Evolutionary conservation across 1,140 invertebrate genomes (phyloP), one percentile per base, ranked within the genome.

Genomic region (Augochlora pura): DNA sequence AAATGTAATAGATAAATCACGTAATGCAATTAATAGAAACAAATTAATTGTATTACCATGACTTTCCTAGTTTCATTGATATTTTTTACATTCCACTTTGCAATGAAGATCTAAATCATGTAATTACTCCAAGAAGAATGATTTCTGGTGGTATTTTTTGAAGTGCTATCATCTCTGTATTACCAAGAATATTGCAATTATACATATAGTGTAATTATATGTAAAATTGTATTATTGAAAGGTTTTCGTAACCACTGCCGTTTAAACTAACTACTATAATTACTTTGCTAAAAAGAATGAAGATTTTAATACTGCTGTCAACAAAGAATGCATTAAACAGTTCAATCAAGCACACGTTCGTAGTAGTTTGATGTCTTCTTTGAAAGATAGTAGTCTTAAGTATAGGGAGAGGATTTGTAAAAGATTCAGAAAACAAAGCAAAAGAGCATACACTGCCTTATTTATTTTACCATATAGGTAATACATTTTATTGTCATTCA

Each of bases 391-490:
- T 78, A 84, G 81, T 71, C 74, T 82, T 83, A 80, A 86, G 62
- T 32, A 65, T 75, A 84, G 59, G 69, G 12, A 54, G 69, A 14
- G 16, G 68, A 86, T 60, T 72, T 83, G 60, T 69, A 80, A 81
- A 85, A 82, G 70, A 83, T 80, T 83, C 63, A 76, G 75, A 80
- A 69, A 88, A 75, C 65, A 82, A 86, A 89, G 77, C 82, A 70
- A 86, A 82, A 86, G 75, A 85, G 80, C 82, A 90, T 89, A 87
- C 89, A 91, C 89, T 91, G 91, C 91, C 91, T 92, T 91, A 91
- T 92, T 91, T 92, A 92, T 92, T 91, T 90, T 90, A 91, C 83
- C 79, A 87, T 80, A 87, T 88, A 91, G 84, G 83, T 88, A 87
- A 87, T 83, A 89, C 88, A 90, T 80, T 86, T 89, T 87, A 90